phyloP scores from a whole-genome alignment of 2,888 invertebrate genomes.

The Myathropa florea region DNA sequence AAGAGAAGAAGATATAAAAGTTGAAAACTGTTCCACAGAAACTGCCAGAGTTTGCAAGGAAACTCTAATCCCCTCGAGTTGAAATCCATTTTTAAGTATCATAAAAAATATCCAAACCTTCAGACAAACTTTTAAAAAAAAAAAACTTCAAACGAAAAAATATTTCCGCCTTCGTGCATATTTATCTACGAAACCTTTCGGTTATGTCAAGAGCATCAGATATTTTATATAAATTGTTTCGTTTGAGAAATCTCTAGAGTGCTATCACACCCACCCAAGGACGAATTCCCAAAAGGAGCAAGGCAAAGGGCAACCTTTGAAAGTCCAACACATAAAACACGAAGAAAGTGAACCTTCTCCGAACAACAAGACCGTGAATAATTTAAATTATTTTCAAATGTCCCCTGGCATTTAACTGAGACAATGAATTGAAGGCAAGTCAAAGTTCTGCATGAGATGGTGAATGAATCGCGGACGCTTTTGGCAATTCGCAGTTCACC shows the following conservation, averaged over 20 bases:
- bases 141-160: not conserved
- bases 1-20: too few species aligned
- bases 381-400: constrained; percentile 18
- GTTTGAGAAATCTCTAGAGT: not conserved
- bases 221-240: not conserved
- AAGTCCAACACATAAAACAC: not conserved
- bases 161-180: not conserved
- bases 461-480: not conserved
- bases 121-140: too few species aligned
- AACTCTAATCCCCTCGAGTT: too few species aligned
- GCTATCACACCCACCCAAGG: not conserved
- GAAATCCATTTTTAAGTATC: too few species aligned
- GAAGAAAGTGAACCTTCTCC: not conserved
- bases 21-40: too few species aligned
- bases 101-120: too few species aligned
- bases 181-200: not conserved
- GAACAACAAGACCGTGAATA: not conserved
- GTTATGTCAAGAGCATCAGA: not conserved
- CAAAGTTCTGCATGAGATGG: not conserved
- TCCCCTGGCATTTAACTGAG: not conserved
- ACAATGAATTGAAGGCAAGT: not conserved
- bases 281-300: not conserved
- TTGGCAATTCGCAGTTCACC: not conserved
- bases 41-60: not conserved
- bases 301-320: too few species aligned